A percentile compares a stretch with the other conserved stretches of the same genome.
Evolutionary conservation across 2,797 vertebrate species (phyloP).

Genomic region (Sciurus vulgaris): DNA sequence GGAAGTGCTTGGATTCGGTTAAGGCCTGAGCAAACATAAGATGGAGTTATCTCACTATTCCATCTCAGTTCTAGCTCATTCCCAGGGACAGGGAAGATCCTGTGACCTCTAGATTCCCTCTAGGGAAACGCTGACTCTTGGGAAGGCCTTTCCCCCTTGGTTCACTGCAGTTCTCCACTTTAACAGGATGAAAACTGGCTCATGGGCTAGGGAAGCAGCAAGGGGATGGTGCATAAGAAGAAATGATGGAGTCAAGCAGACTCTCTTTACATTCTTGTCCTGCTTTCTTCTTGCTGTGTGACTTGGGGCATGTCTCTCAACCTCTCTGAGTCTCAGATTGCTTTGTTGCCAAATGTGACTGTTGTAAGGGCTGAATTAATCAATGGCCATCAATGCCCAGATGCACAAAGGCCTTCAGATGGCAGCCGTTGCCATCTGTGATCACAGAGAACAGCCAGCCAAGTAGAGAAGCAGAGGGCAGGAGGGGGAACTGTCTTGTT

Average conservation of each 20-base stretch:
- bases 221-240: too few relatives aligned
- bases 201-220: background rate
- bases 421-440: background rate
- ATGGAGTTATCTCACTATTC: background rate
- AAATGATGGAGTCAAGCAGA: background rate
- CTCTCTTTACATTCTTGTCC: background rate
- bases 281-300: background rate
- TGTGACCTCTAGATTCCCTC: conserved; percentile 45
- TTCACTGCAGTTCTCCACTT: background rate
- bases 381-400: background rate
- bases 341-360: background rate
- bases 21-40: conserved; percentile 39
- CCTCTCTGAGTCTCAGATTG: background rate
- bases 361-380: background rate
- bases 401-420: background rate
- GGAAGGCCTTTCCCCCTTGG: background rate
- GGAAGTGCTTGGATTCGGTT: background rate
- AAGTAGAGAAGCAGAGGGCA: background rate
- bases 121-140: conserved; percentile 21
- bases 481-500: background rate
- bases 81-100: conserved; percentile 42
- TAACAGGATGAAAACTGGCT: background rate
- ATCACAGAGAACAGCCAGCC: too few relatives aligned
- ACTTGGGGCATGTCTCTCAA: background rate
- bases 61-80: conserved; percentile 20